Percentiles rank a stretch among this genome's conserved stretches.
Evolutionary conservation across 1,140 invertebrate genomes (phyloP).

Genomic region (Bombyx mandarina): DNA sequence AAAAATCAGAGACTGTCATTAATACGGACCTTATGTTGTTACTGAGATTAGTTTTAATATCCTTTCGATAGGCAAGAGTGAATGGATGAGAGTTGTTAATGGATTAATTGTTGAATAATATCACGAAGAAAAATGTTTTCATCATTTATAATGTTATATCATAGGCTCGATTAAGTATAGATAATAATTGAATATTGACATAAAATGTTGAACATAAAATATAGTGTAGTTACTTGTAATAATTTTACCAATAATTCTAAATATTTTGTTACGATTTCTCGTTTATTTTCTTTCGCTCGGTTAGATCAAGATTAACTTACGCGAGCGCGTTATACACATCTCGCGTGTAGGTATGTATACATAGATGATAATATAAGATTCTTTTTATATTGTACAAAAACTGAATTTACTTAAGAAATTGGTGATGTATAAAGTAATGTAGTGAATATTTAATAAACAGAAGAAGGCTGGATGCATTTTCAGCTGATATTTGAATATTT

Average conservation of each 20-base stretch:
- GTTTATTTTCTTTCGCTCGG: slow-evolving; percentile 57
- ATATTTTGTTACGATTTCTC: slow-evolving; percentile 63
- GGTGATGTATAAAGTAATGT: slow-evolving; percentile 70
- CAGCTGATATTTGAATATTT: slow-evolving; percentile 70
- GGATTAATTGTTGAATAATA: slow-evolving; percentile 67
- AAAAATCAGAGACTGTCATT: slow-evolving; percentile 69
- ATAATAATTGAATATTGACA: slow-evolving; percentile 67
- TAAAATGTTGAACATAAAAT: slow-evolving; percentile 68
- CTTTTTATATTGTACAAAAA: slow-evolving; percentile 72
- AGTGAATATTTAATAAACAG: slow-evolving; percentile 69
- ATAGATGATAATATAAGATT: slow-evolving; percentile 66
- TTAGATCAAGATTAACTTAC: slow-evolving; percentile 53
- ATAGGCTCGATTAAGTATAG: slow-evolving; percentile 63
- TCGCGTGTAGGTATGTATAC: slow-evolving; percentile 37
- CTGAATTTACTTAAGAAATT: slow-evolving; percentile 70
- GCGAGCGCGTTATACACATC: slow-evolving; percentile 55
- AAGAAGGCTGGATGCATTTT: slow-evolving; percentile 61
- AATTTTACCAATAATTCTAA: slow-evolving; percentile 64
- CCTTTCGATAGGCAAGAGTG: slow-evolving; percentile 44
- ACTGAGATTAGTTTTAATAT: slow-evolving; percentile 63
- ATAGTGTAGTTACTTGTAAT: slow-evolving; percentile 66
- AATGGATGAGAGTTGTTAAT: slow-evolving; percentile 58
- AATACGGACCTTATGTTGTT: slow-evolving; percentile 51
- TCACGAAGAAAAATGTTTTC: slow-evolving; percentile 57
- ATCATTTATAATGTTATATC: slow-evolving; percentile 66